Percentiles rank a stretch among this genome's conserved stretches.
These are phyloP conservation scores for Tetranychus truncatus DNA, from an alignment of 2,888 invertebrate species.

Conservation along the genomic window DNA sequence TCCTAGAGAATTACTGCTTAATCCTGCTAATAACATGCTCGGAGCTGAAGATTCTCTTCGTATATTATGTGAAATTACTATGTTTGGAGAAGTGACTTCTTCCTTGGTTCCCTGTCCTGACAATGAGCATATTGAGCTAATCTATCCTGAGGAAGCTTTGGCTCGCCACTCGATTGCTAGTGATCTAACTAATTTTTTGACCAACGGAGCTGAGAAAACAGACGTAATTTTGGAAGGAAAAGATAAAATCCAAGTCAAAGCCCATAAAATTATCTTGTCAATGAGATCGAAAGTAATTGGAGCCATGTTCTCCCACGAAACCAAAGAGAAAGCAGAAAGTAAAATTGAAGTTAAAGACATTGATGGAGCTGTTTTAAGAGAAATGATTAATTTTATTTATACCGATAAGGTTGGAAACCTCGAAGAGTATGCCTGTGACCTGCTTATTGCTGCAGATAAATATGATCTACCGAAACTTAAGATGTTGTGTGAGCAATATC, in stretches of 20 bases:
- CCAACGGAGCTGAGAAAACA: background rate
- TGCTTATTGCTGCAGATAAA: slow-evolving; percentile 10
- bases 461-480: slow-evolving; percentile 7
- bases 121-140: no score
- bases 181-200: slow-evolving; percentile 9
- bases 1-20: slow-evolving; percentile 6
- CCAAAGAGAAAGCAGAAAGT: slow-evolving; percentile 5
- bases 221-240: slow-evolving; percentile 3
- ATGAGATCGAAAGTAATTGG: slow-evolving; percentile 9
- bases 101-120: slow-evolving; percentile 3
- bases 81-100: slow-evolving; percentile 10
- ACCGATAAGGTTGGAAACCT: slow-evolving; percentile 10
- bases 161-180: background rate
- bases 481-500: slow-evolving; percentile 7
- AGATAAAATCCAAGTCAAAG: slow-evolving; percentile 5
- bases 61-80: slow-evolving; percentile 9
- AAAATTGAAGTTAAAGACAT: slow-evolving; percentile 9
- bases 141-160: background rate
- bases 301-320: slow-evolving; percentile 11
- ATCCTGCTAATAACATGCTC: slow-evolving; percentile 7
- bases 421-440: slow-evolving; percentile 8
- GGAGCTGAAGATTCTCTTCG: slow-evolving; percentile 3
- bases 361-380: slow-evolving; percentile 11
- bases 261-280: background rate
- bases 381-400: slow-evolving; percentile 15